phyloP scores from a whole-genome alignment of 2,888 invertebrate species.

The Acleris cristana region DNA sequence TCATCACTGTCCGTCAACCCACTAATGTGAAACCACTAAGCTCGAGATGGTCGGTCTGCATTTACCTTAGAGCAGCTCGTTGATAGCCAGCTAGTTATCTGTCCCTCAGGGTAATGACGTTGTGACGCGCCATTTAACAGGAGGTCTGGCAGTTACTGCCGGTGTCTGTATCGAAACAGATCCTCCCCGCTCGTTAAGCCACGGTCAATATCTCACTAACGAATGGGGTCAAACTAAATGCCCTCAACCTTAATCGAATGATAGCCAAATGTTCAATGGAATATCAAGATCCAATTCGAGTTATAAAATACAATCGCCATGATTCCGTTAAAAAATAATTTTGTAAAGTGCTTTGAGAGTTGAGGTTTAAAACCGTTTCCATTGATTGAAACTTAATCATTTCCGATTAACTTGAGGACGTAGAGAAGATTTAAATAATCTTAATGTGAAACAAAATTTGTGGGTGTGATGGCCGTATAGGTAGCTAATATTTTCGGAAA shows the following conservation, averaged over 20 bases:
- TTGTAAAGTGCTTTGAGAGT: too few relatives aligned
- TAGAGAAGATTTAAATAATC: too few relatives aligned
- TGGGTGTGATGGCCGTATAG: too few relatives aligned
- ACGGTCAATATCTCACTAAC: slow-evolving; percentile 60
- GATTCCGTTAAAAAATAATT: too few relatives aligned
- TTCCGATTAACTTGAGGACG: too few relatives aligned
- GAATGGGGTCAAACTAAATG: slow-evolving; percentile 55
- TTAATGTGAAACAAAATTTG: too few relatives aligned
- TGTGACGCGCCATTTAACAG: slow-evolving; percentile 66
- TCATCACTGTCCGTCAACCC: too few relatives aligned
- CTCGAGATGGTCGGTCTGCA: neutral
- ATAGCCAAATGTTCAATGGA: slow-evolving; percentile 38
- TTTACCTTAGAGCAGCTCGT: slow-evolving; percentile 49
- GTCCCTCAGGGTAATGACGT: slow-evolving; percentile 51
- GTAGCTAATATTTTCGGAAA: too few relatives aligned
- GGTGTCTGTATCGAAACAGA: slow-evolving; percentile 60
- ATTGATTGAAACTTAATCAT: too few relatives aligned
- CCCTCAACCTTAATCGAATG: slow-evolving; percentile 45
- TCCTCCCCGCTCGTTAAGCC: slow-evolving; percentile 55
- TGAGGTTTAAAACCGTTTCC: too few relatives aligned
- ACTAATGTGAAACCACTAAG: neutral
- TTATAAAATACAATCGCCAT: too few relatives aligned
- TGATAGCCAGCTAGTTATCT: slow-evolving; percentile 58
- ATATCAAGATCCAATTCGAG: neutral
- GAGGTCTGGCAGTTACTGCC: slow-evolving; percentile 67